These are phyloP conservation scores for Taxidea taxus DNA, from an alignment of 2,113 vertebrate genomes.

Conservation along the genomic window DNA sequence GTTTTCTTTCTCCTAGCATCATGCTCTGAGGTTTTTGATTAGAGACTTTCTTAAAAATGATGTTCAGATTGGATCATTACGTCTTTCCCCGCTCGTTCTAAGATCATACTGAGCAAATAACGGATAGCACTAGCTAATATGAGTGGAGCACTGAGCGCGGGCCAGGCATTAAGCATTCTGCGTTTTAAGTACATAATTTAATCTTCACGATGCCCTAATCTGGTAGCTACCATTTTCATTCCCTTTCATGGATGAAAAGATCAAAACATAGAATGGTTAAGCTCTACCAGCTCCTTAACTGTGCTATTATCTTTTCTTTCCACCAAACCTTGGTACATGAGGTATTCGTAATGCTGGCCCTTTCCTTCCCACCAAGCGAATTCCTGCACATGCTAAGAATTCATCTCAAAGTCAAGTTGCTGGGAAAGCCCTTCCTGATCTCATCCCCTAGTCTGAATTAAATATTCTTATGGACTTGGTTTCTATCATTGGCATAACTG, in stretches of 20 bases:
- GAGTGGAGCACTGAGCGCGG: neutral
- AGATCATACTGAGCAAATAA: no score
- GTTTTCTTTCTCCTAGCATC: neutral
- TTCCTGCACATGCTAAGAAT: neutral
- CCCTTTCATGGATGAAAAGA: neutral
- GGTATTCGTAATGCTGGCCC: no score
- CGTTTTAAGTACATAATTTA: neutral
- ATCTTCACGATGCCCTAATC: neutral
- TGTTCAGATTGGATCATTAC: neutral
- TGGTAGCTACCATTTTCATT: neutral
- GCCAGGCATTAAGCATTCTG: neutral
- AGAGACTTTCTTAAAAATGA: neutral
- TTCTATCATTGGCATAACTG: neutral
- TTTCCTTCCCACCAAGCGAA: neutral
- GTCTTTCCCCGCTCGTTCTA: neutral
- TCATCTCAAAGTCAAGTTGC: neutral
- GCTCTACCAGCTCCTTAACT: neutral
- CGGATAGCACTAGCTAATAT: rapidly evolving
- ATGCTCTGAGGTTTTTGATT: neutral
- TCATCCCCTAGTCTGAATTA: neutral
- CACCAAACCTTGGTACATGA: neutral
- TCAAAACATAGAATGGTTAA: neutral
- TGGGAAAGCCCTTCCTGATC: neutral
- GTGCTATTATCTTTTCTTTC: neutral
- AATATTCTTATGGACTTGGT: neutral